Base-by-base conservation (phyloP, 2,113 vertebrate species). In the Heterotis niloticus region DNA sequence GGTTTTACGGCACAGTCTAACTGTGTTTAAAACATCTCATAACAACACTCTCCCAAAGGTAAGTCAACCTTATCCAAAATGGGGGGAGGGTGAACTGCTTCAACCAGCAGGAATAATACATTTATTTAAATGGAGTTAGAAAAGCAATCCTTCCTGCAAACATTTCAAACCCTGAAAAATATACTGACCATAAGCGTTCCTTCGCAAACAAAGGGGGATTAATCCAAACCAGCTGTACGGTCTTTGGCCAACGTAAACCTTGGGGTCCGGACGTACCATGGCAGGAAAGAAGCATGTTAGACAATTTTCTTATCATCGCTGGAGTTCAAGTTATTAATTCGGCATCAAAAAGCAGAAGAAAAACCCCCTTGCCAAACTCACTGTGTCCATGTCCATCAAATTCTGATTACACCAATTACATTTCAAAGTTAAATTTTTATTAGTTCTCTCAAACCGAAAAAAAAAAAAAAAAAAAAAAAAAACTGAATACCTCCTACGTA, bases 391-490 rank as follows among this genome's bases (percentile, higher is more conserved):
- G 44, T 14, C 29, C 34, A 73, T 71, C 66, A 57, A 60, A 57
- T 71, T 65, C 67, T 77, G 75, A 83, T 85, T 82, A 85, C n/a
- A 81, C 77, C 80, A 77, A 77, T 77, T 77, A 71, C 26, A 70
- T 62, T 44, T 65, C 26, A 75, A 56, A 57, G 18, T 56, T 10
- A 5, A 29, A 70, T 77, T 54, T 83, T 83, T 84, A 83, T 81
- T 73, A 73, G 64, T 4, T 17, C 51, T 75, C 5, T 26, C 44
- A 59, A 84, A 29, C 66, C 76, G 80, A 57, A 76, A 81, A 88
- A 89, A 85, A 83, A 81, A 18, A 70, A 76, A 52, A 13, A 78
- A 59, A 59, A 59, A 62, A 62, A 2, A 62, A 62, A 62, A 62
- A 62, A 67, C 70, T 44, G 56, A 29, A 74, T 72, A 60, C 75